phyloP scores from a whole-genome alignment of 2,888 invertebrate species.

The Trissolcus japonicus region DNA sequence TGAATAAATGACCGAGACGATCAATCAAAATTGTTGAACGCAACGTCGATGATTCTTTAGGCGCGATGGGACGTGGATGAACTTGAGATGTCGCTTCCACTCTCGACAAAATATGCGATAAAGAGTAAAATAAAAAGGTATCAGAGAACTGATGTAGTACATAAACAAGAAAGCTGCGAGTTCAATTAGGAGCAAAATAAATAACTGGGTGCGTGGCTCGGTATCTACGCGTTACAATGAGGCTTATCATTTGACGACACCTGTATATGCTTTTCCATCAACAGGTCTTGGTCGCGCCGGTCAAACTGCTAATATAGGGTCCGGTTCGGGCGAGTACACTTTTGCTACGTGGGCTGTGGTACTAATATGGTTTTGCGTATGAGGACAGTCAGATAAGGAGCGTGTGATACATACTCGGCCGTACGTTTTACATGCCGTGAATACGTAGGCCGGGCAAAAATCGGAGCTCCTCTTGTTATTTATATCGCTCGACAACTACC shows the following conservation, averaged over 20 bases:
- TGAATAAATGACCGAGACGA: not conserved
- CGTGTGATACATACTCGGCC: slow-evolving; percentile 61
- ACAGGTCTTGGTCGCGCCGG: slow-evolving; percentile 30
- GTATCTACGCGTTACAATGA: slow-evolving; percentile 32
- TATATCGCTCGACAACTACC: slow-evolving; percentile 22
- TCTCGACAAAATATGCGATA: not conserved
- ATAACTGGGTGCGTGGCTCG: slow-evolving; percentile 35
- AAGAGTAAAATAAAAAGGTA: not conserved
- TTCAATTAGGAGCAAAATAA: slow-evolving; percentile 25
- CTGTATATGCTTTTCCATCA: slow-evolving; percentile 47
- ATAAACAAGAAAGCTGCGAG: not conserved
- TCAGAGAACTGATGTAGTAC: not conserved
- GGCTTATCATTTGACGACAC: slow-evolving; percentile 47
- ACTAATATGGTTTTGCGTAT: slow-evolving; percentile 69
- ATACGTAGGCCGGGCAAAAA: slow-evolving; percentile 38
- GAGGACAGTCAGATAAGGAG: slow-evolving; percentile 63
- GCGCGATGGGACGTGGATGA: too few species aligned
- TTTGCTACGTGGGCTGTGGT: slow-evolving; percentile 64
- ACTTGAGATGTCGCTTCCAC: not conserved
- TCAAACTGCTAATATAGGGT: slow-evolving; percentile 45
- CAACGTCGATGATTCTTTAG: too few species aligned
- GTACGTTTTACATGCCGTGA: slow-evolving; percentile 37
- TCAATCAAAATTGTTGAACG: too few species aligned
- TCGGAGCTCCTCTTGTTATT: slow-evolving; percentile 37
- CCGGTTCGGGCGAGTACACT: slow-evolving; percentile 44